Percentiles rank a stretch among this genome's conserved stretches.
Evolutionary conservation across 2,888 invertebrate genomes (phyloP).

Genomic region (Pheosia gnoma): DNA sequence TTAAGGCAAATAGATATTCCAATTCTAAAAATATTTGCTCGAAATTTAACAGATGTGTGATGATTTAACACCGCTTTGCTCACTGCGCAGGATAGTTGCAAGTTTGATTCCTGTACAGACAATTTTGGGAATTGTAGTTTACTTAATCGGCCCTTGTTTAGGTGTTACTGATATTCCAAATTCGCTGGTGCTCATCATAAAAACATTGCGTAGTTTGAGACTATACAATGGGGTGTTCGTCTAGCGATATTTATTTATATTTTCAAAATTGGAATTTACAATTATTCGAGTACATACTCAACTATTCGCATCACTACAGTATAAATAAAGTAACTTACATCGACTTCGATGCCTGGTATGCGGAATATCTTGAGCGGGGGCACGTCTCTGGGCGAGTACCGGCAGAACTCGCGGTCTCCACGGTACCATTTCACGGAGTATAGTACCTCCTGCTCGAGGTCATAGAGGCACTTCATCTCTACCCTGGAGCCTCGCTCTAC

Average conservation of each 20-base stretch:
- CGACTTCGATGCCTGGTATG: constrained; percentile 85
- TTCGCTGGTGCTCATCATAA: too few relatives aligned
- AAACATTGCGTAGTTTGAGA: too few relatives aligned
- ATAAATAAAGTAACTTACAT: constrained; percentile 68
- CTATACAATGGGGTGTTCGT: too few relatives aligned
- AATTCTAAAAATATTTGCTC: too few relatives aligned
- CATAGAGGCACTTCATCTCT: constrained; percentile 85
- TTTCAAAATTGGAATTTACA: constrained; percentile 1
- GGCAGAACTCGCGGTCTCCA: constrained; percentile 86
- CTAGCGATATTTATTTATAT: background rate
- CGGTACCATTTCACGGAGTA: constrained; percentile 89
- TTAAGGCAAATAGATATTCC: too few relatives aligned
- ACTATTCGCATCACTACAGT: background rate
- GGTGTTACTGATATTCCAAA: too few relatives aligned
- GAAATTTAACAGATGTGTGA: background rate
- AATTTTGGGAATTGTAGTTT: too few relatives aligned
- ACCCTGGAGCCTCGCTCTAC: constrained; percentile 86
- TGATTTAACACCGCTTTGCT: too few relatives aligned
- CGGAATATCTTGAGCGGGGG: constrained; percentile 86
- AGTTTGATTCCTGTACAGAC: too few relatives aligned
- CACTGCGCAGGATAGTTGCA: too few relatives aligned
- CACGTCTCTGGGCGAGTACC: constrained; percentile 85
- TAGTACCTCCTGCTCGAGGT: constrained; percentile 86
- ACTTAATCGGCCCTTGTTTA: too few relatives aligned
- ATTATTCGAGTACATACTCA: too few relatives aligned